Base-by-base conservation (phyloP, 2,888 invertebrate genomes). In the Erebia palarica region DNA sequence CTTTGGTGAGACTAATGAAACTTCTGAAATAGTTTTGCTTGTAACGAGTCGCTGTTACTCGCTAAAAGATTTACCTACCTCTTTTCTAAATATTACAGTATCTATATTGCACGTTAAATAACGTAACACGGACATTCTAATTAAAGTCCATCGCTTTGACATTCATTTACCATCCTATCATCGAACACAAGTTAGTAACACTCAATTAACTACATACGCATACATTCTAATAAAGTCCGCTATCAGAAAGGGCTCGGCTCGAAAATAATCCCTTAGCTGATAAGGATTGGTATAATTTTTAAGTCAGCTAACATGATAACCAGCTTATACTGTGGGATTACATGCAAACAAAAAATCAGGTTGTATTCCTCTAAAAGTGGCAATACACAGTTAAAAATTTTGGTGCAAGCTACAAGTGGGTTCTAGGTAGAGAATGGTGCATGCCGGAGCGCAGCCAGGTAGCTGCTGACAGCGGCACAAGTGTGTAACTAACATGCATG, bases 401-500 rank as follows among this genome's bases (percentile, higher is more conserved):
- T 90, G 92, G 92, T 92, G 92, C 89, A 92, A 91, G 91, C 85
- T 90, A 91, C 90, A 87, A 84, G 84, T 92, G 92, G 93, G 92
- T 92, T 92, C 86, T 93, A 92, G 92, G 92, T 91, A 90, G 86
- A 91, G 80, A 91, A 90, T 92, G 92, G 91, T 93, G 93, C 93
- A 93, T 93, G 92, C 88, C 82, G 90, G 83, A 84, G 86, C 81
- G 83, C 86, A 79, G 83, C 88, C 86, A 90, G 84, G 87, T 84
- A 86, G 89, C 84, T 87, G 86, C 92, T 89, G 90, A 91, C 85
- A 86, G 81, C 85, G 88, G 90, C 88, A 90, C 87, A 84, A 91
- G 92, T 88, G 91, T 92, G 92, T 93, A 90, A 93, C 93, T 93
- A 93, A 93, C 93, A 88, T 92, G 93, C 93, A 93, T 93, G 93